Percentiles rank a stretch among this genome's conserved stretches.
Evolutionary conservation across 2,113 vertebrate species (phyloP).

Genomic region (Dendrocopos noguchii): DNA sequence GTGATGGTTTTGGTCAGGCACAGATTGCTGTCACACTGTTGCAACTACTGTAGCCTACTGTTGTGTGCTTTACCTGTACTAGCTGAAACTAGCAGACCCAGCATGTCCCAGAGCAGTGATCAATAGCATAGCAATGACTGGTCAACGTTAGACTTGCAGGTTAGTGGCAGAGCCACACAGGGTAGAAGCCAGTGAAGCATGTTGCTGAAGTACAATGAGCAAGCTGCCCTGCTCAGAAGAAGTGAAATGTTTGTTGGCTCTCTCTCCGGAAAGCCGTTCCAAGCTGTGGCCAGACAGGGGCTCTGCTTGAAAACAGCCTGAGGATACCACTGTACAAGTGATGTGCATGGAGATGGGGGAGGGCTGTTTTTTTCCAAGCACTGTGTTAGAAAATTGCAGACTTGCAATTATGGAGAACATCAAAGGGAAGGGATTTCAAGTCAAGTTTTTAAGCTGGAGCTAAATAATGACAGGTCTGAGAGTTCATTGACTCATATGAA

Average conservation of each 20-base stretch:
- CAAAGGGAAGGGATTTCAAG: constrained; percentile 12
- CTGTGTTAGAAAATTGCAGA: background rate
- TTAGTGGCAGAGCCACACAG: rapidly evolving
- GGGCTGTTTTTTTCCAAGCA: background rate
- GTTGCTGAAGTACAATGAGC: background rate
- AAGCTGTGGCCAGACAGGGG: background rate
- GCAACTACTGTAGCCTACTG: background rate
- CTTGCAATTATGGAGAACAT: background rate
- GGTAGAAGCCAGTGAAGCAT: background rate
- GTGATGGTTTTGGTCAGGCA: background rate
- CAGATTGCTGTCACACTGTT: background rate
- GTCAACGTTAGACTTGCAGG: rapidly evolving
- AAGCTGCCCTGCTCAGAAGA: background rate
- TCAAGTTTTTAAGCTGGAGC: constrained; percentile 1
- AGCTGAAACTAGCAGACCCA: background rate
- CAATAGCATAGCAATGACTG: background rate
- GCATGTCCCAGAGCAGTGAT: rapidly evolving
- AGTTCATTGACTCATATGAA: background rate
- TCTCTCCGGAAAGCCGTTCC: background rate
- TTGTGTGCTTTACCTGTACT: background rate
- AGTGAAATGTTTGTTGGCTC: background rate
- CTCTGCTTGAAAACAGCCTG: constrained; percentile 2
- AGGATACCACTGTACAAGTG: background rate
- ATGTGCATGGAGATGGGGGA: background rate
- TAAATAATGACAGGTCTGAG: constrained; percentile 22